Percentiles rank a stretch among this genome's conserved stretches.
Evolutionary conservation across 2,113 vertebrate genomes (phyloP).

Genomic region (Barbus barbus): DNA sequence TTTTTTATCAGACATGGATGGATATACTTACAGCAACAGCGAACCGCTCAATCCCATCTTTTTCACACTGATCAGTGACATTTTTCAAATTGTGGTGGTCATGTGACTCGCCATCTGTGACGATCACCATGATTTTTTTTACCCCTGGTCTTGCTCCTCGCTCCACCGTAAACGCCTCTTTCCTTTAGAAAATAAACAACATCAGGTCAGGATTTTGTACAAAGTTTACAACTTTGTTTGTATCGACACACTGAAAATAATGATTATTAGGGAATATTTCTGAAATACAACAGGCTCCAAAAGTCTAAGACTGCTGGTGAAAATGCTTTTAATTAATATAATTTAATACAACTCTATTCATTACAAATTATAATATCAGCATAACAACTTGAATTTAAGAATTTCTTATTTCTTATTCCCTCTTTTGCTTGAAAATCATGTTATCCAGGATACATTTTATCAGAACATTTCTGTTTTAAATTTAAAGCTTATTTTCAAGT

Average conservation of each 20-base stretch:
- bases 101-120: conserved; percentile 96
- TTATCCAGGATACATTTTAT: not conserved
- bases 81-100: conserved; percentile 77
- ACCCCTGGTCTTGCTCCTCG: conserved; percentile 85
- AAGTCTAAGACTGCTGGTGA: not conserved
- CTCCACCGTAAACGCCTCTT: conserved; percentile 87
- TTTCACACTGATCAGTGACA: conserved; percentile 82
- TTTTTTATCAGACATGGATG: not conserved
- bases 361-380: not conserved
- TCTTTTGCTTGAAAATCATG: not conserved
- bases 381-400: not conserved
- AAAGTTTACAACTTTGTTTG: not conserved
- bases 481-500: not conserved
- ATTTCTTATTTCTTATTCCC: not conserved
- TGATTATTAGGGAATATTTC: not conserved
- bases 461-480: not conserved
- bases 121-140: conserved; percentile 96
- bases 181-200: conserved; percentile 68
- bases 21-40: conserved; percentile 88
- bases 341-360: not conserved
- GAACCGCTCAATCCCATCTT: conserved; percentile 88
- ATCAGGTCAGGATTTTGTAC: not conserved
- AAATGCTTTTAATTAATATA: not conserved
- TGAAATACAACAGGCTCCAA: not conserved
- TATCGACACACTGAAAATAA: not conserved